phyloP scores from a whole-genome alignment of 2,113 vertebrate genomes.

The Mesembrinibis cayennensis region DNA sequence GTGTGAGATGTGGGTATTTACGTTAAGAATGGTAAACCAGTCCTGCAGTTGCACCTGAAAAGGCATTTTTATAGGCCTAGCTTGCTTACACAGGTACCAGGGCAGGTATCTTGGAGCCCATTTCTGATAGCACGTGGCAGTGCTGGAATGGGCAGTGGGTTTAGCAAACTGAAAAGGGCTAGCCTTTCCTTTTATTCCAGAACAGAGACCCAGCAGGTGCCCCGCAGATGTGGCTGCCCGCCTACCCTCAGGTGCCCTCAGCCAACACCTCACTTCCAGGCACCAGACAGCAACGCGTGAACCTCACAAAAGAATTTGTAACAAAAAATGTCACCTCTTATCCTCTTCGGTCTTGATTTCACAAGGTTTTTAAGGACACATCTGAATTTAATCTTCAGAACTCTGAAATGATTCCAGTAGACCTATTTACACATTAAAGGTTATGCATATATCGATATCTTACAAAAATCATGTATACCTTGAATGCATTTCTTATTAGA shows the following conservation, averaged over 20 bases:
- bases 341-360: background rate
- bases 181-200: fast-evolving
- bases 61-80: background rate
- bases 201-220: background rate
- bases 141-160: background rate
- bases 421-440: background rate
- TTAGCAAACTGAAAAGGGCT: fast-evolving
- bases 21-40: fast-evolving
- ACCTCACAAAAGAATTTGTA: background rate
- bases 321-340: background rate
- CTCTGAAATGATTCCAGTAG: background rate
- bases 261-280: background rate
- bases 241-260: fast-evolving
- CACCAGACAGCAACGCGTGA: background rate
- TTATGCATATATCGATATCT: background rate
- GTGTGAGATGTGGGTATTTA: background rate
- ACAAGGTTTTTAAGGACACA: background rate
- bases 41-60: background rate
- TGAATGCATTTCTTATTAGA: background rate
- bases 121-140: background rate
- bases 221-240: fast-evolving
- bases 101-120: background rate
- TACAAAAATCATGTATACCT: background rate
- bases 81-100: fast-evolving
- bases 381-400: background rate